Conservation (phyloP, 2,113 vertebrate species). For the Arvicanthis niloticus region DNA sequence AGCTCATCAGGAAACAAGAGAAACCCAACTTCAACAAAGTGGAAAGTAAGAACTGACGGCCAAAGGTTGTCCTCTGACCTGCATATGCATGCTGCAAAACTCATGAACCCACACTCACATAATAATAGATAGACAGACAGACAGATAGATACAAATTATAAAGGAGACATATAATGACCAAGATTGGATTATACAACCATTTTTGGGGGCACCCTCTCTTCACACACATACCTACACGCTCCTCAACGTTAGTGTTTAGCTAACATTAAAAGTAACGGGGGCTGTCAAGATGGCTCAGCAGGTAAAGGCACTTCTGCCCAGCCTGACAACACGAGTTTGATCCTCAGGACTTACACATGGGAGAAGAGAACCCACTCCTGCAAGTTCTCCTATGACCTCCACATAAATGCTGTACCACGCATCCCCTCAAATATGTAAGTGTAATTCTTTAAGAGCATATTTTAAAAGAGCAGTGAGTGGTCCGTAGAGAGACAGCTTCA, state of each 20-base stretch:
- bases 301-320: background rate
- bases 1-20: background rate
- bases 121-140: background rate
- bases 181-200: too few relatives aligned
- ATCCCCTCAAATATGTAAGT: background rate
- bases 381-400: background rate
- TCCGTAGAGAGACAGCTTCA: background rate
- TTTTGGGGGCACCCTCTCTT: fast-evolving
- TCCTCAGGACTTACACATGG: background rate
- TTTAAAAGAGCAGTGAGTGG: background rate
- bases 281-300: background rate
- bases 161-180: background rate
- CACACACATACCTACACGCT: fast-evolving
- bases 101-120: background rate
- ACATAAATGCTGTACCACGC: fast-evolving
- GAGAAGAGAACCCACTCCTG: background rate
- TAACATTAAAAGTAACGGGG: background rate
- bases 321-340: background rate
- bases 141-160: background rate
- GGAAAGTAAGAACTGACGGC: background rate
- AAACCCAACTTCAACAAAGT: background rate
- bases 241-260: background rate
- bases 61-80: background rate
- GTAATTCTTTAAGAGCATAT: background rate
- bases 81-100: too few relatives aligned